Percentiles rank a stretch among this genome's conserved stretches.
These are phyloP conservation scores for Augochlora pura DNA, from an alignment of 1,140 invertebrate genomes.

Conservation along the genomic window DNA sequence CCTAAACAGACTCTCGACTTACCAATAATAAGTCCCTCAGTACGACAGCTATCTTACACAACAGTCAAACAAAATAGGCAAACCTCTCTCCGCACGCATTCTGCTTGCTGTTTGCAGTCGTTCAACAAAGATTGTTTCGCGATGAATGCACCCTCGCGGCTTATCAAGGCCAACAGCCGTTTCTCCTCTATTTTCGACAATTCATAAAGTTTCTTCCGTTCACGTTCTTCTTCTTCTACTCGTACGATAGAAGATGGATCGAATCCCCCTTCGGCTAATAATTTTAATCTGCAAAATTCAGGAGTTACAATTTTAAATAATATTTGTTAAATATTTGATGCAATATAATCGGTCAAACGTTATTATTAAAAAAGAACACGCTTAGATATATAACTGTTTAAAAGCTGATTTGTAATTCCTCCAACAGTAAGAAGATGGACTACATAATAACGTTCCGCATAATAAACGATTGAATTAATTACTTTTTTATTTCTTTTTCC, in stretches of 20 bases:
- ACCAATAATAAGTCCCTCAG: too few species aligned
- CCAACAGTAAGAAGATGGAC: too few species aligned
- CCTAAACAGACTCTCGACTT: too few species aligned
- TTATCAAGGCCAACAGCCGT: slow-evolving; percentile 9
- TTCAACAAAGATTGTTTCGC: slow-evolving; percentile 25
- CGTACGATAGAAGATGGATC: slow-evolving; percentile 14
- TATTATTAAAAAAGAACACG: too few species aligned
- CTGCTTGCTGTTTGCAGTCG: slow-evolving; percentile 9
- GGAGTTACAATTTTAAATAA: too few species aligned
- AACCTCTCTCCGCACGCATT: slow-evolving; percentile 35
- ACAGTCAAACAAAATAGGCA: too few species aligned
- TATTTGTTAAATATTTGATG: too few species aligned
- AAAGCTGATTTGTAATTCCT: too few species aligned
- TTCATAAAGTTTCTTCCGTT: slow-evolving; percentile 9
- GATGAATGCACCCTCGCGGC: slow-evolving; percentile 17
- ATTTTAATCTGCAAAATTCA: slow-evolving; percentile 13
- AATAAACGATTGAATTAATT: neutral
- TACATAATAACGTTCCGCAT: too few species aligned
- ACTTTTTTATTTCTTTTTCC: slow-evolving; percentile 38
- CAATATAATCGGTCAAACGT: too few species aligned
- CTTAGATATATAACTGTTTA: too few species aligned
- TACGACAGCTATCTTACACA: too few species aligned
- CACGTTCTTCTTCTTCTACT: slow-evolving; percentile 7
- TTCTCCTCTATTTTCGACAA: slow-evolving; percentile 25
- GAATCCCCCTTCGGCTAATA: neutral